Conservation (phyloP, 2,888 invertebrate species). For the Creontiades dilutus region DNA sequence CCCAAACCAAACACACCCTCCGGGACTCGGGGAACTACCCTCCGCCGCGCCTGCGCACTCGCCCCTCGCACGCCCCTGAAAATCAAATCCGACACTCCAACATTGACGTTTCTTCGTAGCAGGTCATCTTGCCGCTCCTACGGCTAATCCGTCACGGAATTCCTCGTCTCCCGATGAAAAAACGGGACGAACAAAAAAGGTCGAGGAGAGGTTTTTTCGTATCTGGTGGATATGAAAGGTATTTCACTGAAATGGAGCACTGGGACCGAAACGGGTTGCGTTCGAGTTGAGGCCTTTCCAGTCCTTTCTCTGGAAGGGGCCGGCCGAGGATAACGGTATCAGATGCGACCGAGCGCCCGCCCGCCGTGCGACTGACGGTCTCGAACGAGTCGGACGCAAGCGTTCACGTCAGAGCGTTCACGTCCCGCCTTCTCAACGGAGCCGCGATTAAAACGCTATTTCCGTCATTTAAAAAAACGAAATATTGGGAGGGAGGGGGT, state of each 20-base stretch:
- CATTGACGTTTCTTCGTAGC: conserved; percentile 66
- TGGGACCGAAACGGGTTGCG: not conserved
- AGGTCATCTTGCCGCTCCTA: conserved; percentile 45
- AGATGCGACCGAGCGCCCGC: not conserved
- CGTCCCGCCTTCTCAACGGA: not conserved
- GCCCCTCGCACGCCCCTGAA: conserved; percentile 49
- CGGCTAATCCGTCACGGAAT: conserved; percentile 21
- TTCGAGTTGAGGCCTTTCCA: not conserved
- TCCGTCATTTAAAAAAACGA: conserved; percentile 38
- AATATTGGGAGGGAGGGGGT: not conserved
- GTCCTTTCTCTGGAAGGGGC: conserved; percentile 2
- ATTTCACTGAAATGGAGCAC: not conserved
- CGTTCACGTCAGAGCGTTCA: conserved; percentile 22
- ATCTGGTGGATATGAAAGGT: not conserved
- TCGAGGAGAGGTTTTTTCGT: not conserved
- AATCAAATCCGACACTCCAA: conserved; percentile 68
- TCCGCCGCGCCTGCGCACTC: conserved; percentile 20
- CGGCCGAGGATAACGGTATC: not conserved
- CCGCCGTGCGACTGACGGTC: not conserved
- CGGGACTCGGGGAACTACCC: conserved; percentile 52
- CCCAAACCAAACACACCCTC: conserved; percentile 69
- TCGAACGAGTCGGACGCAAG: not conserved
- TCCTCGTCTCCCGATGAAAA: not conserved
- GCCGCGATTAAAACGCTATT: conserved; percentile 18
- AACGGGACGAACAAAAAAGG: not conserved